phyloP scores from a whole-genome alignment of 1,140 invertebrate genomes.

The Leucophenga varia region DNA sequence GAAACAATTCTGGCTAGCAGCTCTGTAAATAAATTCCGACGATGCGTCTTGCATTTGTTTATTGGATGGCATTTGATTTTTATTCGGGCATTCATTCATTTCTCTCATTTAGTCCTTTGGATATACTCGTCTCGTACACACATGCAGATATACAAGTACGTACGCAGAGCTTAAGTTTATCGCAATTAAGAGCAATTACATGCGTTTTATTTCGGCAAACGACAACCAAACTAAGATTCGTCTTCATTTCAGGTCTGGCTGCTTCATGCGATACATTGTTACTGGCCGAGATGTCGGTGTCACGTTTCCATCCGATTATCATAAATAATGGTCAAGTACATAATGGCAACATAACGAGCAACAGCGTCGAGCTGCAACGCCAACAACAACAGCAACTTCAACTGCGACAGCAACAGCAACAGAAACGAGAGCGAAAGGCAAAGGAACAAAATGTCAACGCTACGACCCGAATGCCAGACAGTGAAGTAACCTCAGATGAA shows the following conservation, averaged over 20 bases:
- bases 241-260: slow-evolving; percentile 55
- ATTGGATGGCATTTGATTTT: too few relatives aligned
- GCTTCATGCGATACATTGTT: slow-evolving; percentile 57
- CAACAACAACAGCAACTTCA: slow-evolving; percentile 19
- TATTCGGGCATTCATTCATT: too few relatives aligned
- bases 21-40: too few relatives aligned
- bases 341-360: slow-evolving; percentile 34
- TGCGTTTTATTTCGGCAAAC: too few relatives aligned
- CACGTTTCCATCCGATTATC: slow-evolving; percentile 37
- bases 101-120: too few relatives aligned
- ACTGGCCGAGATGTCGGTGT: slow-evolving; percentile 46
- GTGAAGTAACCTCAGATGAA: too few relatives aligned
- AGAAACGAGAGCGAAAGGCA: not conserved
- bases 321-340: slow-evolving; percentile 39
- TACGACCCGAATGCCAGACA: slow-evolving; percentile 1
- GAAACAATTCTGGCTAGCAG: too few relatives aligned
- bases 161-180: too few relatives aligned
- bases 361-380: not conserved
- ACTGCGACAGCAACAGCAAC: slow-evolving; percentile 1
- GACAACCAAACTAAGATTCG: too few relatives aligned
- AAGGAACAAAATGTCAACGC: not conserved
- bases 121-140: too few relatives aligned
- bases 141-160: too few relatives aligned
- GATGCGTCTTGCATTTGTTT: too few relatives aligned
- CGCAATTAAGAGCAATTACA: slow-evolving; percentile 5